phyloP scores from a whole-genome alignment of 2,888 invertebrate genomes.

The Leptura quadrifasciata region DNA sequence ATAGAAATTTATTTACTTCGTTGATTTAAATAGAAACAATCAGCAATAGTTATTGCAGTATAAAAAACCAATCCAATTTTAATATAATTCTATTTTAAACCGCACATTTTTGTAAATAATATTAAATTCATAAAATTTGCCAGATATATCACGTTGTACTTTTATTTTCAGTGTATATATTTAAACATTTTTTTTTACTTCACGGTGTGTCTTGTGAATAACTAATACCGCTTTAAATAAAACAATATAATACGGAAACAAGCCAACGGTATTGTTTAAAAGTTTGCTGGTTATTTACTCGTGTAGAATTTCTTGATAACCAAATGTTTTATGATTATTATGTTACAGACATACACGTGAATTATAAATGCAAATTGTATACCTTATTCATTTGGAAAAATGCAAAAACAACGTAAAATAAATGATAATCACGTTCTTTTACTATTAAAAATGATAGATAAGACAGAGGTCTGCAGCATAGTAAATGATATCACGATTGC shows the following conservation, averaged over 20 bases:
- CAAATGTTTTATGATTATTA: not conserved
- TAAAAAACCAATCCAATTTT: no score
- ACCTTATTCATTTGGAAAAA: not conserved
- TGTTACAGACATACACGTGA: not conserved
- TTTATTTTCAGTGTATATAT: no score
- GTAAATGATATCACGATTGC: not conserved
- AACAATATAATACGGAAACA: not conserved
- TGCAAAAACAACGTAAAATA: not conserved
- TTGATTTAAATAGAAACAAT: no score
- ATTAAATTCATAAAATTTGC: no score
- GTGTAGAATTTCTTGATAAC: not conserved
- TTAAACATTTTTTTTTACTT: no score
- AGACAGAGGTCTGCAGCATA: not conserved
- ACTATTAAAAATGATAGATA: not conserved
- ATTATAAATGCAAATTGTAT: not conserved
- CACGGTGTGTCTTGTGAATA: not conserved
- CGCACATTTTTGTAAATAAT: no score
- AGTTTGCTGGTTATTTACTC: not conserved
- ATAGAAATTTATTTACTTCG: no score
- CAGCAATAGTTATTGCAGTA: no score
- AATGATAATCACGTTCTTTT: not conserved
- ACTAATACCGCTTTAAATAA: not conserved
- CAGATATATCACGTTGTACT: no score
- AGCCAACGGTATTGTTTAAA: not conserved
- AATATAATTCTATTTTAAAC: no score